Base-by-base conservation (phyloP, 2,888 invertebrate species). In the Ormyrus nitidulus region DNA sequence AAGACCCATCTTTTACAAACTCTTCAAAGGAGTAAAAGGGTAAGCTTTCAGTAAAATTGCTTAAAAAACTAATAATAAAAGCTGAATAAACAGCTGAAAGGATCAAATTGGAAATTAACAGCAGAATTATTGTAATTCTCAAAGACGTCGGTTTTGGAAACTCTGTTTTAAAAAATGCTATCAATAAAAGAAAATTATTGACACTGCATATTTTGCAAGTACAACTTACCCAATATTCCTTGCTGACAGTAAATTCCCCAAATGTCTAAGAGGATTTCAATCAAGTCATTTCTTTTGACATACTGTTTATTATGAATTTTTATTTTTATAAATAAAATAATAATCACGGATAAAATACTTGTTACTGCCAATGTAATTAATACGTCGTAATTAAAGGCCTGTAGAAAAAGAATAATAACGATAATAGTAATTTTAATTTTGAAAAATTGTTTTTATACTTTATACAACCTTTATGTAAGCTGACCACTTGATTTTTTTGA, bases 191-290 rank as follows among this genome's bases (percentile, higher is more conserved):
- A 34, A 46, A 62, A 46, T 62, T 5, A 44, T 62, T 62, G 10
- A 0, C 54, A 5, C 19, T 8, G 34, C 34, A 2, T 34, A 34
- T 34, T 34, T 34, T 34, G 34, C 34, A 34, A 34, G 34, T 34
- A 34, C 34, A 34, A 34, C 34, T 34, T 72, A 73, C 73, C 48
- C 7, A 56, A 56, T 34, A 73, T 48, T 56, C 83, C 84, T 78
- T 83, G 85, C 65, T 82, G 83, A 53, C 84, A 85, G 68, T 83
- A 84, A 44, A 83, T 81, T 6, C 82, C 82, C 72, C 80, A 80
- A 49, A 81, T 51, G 34, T 70, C 11, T 8, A 79, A 61, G 8
- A 65, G 62, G 48, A 71, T 74, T 34, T 80, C 73, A 6, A 70
- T 4, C 0, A 54, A 48, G 7, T 51, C 3, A 34, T 4, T 34